A percentile compares a stretch with the other conserved stretches of the same genome.
Evolutionary conservation across 2,113 vertebrate genomes (phyloP).

Genomic region (Oryzias woworae): DNA sequence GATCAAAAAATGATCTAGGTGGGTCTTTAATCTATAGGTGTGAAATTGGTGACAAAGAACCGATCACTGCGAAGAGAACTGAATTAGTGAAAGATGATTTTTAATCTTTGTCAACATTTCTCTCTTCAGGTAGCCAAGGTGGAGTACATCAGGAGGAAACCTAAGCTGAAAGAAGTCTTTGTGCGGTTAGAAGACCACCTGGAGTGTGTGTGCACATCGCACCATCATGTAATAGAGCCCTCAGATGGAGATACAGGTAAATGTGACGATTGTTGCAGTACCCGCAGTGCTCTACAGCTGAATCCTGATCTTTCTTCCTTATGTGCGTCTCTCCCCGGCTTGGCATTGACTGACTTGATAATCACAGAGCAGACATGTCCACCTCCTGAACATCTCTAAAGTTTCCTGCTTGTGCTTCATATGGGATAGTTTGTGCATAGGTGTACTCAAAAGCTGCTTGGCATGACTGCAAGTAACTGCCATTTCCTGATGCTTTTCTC

Average conservation of each 20-base stretch:
- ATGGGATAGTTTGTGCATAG: slow-evolving; percentile 15
- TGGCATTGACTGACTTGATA: slow-evolving; percentile 55
- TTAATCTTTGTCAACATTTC: slow-evolving; percentile 34
- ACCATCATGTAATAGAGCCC: slow-evolving; percentile 86
- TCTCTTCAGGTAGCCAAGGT: slow-evolving; percentile 92
- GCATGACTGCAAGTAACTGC: slow-evolving; percentile 67
- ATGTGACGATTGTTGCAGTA: neutral
- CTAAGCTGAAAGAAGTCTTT: slow-evolving; percentile 96
- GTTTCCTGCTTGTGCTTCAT: slow-evolving; percentile 33
- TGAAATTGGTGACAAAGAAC: slow-evolving; percentile 53
- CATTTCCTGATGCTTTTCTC: slow-evolving; percentile 73
- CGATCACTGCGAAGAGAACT: slow-evolving; percentile 17
- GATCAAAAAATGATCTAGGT: neutral
- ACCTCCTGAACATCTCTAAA: slow-evolving; percentile 46
- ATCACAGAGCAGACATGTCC: slow-evolving; percentile 38
- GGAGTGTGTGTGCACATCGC: slow-evolving; percentile 89
- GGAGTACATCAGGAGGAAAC: slow-evolving; percentile 93
- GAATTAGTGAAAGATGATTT: slow-evolving; percentile 14
- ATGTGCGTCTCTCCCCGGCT: slow-evolving; percentile 29
- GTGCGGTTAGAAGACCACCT: slow-evolving; percentile 97
- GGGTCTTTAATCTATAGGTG: slow-evolving; percentile 29
- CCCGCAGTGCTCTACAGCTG: neutral
- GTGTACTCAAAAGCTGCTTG: slow-evolving; percentile 67
- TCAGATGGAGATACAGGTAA: slow-evolving; percentile 92
- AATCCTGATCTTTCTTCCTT: neutral